phyloP scores from a whole-genome alignment of 2,888 invertebrate genomes.

The Phortica magna region DNA sequence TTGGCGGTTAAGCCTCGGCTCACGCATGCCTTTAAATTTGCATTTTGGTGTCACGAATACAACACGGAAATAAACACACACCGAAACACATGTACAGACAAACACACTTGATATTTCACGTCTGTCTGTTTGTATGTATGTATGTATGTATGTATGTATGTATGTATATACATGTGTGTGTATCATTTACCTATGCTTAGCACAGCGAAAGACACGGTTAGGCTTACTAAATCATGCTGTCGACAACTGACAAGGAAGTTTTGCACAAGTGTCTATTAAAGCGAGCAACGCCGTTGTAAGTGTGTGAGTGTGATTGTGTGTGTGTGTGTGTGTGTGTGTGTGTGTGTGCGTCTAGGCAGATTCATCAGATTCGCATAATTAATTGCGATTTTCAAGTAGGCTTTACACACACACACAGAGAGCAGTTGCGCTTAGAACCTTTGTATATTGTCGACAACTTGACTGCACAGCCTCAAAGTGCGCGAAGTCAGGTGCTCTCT shows the following conservation, averaged over 20 bases:
- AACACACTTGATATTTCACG: slow-evolving; percentile 35
- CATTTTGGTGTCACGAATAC: slow-evolving; percentile 50
- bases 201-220: slow-evolving; percentile 35
- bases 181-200: slow-evolving; percentile 5
- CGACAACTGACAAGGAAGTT: slow-evolving; percentile 57
- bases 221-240: slow-evolving; percentile 70
- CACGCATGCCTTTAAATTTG: slow-evolving; percentile 73
- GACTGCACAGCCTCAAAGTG: background rate
- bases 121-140: background rate
- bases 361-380: slow-evolving; percentile 75
- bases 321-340: slow-evolving; percentile 38
- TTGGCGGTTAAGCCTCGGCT: slow-evolving; percentile 63
- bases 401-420: slow-evolving; percentile 1
- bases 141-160: background rate
- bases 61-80: slow-evolving; percentile 19
- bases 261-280: slow-evolving; percentile 4
- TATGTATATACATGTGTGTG: slow-evolving; percentile 6
- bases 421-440: too few relatives aligned
- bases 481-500: background rate
- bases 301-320: slow-evolving; percentile 48
- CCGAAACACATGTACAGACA: background rate
- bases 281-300: too few relatives aligned
- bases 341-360: slow-evolving; percentile 63
- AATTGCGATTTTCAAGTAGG: slow-evolving; percentile 65
- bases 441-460: background rate